Base-by-base conservation (phyloP, 2,113 vertebrate species). In the Grus americana region DNA sequence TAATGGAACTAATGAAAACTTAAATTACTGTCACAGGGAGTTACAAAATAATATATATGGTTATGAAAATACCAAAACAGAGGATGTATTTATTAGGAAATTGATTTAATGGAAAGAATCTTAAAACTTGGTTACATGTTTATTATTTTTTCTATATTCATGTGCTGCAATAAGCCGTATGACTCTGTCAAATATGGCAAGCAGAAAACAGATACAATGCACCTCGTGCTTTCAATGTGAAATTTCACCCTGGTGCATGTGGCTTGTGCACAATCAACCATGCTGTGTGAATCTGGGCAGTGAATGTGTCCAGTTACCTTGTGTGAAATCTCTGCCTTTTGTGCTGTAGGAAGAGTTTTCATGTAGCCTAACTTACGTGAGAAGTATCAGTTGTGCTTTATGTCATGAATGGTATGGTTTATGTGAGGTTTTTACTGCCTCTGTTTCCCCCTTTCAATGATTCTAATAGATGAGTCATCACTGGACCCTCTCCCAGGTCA, bases 381-480 rank as follows among this genome's bases (percentile, higher is more conserved):
- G 40, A 86, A 91, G 19, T 11, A 52, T 54, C 42, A n/a, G 12
- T 66, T 82, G 11, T 84, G 54, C 15, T 81, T 81, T 79, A 61
- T 49, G 9, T 6, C 30, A 61, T 0, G 0, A 84, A 36, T 54
- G 0, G 23, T 21, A 21, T 3, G 4, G 30, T 36, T 80, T 74
- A 22, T 71, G 30, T 38, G 52, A 72, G 4, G 0, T n/a, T 87
- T 75, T 52, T 46, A 14, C 14, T 58, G 19, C 5, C 6, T n/a
- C 24, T 63, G 81, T 46, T 63, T 11, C 22, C 26, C 42, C 17
- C 10, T 42, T 74, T 75, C 49, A 81, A 3, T 42, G 13, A 40
- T 76, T 88, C 22, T 61, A 58, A 72, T 1, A 79, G 24, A 36
- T 57, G 61, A 71, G 36, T 44, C n/a, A 40, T 47, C 63, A 59